Base-by-base conservation (phyloP, 2,888 invertebrate genomes). In the Nezara viridula region DNA sequence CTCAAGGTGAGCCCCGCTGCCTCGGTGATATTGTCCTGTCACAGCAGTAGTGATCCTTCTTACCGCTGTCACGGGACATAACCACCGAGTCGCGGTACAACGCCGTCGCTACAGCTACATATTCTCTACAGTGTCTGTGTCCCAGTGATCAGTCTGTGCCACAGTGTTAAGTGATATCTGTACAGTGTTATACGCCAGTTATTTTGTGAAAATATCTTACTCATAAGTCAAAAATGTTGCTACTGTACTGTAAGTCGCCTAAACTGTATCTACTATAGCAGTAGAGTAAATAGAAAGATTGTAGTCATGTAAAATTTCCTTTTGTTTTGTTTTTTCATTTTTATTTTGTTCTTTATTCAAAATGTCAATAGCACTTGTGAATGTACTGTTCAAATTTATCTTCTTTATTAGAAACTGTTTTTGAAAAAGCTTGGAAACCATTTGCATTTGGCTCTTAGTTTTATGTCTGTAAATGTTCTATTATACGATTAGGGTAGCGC, bases 1-100 rank as follows among this genome's bases (percentile, higher is more conserved):
- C 91, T 93, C 47, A 94, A 93, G 93, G 91, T 90, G 90, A 90
- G 44, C 47, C 32, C 32, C n/a, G 88, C 52, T 21, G 49, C 85
- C 88, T 95, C 96, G 95, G 95, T 96, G 95, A 97, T 97, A 97
- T 98, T 98, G 97, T 98, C 97, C 97, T 97, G 97, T 97, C 97
- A 97, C 97, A 97, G 97, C 97, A 97, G 97, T 97, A 97, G 96
- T 95, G 93, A 94, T 85, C 94, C 93, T 93, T 94, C 92, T 94
- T 97, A 97, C 97, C 97, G 97, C 96, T 97, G 97, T 95, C 95
- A 95, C 96, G 95, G 97, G 97, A 97, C 97, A 97, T 91, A 90
- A 89, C 91, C 91, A 91, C 89, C 89, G 91, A 89, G 89, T 90
- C 89, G 87, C 66, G 89, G 77, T 49, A 55, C 32, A 88, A 47